Evolutionary conservation across 2,888 invertebrate species (phyloP).

Genomic region (Drosophila recens): DNA sequence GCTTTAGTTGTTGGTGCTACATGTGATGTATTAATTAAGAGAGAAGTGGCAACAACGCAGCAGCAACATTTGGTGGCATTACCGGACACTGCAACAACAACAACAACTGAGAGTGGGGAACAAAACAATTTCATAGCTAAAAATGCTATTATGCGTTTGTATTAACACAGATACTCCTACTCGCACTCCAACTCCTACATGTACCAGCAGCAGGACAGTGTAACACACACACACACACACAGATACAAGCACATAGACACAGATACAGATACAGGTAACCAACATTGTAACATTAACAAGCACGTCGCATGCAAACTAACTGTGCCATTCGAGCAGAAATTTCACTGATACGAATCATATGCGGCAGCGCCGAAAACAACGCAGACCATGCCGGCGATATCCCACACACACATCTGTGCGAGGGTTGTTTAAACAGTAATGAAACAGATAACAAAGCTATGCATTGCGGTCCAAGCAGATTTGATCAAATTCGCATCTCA

Average conservation of each 20-base stretch:
- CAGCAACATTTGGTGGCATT: constrained; percentile 21
- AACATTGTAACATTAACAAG: constrained; percentile 68
- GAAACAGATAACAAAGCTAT: neutral
- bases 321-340: constrained; percentile 79
- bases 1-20: constrained; percentile 23
- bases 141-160: constrained; percentile 80
- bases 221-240: constrained; percentile 29
- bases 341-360: constrained; percentile 81
- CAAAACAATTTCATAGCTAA: constrained; percentile 74
- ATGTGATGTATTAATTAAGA: constrained; percentile 79
- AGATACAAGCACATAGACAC: constrained; percentile 4
- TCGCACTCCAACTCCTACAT: constrained; percentile 17
- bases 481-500: too few species aligned
- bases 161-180: constrained; percentile 67
- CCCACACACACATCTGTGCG: constrained; percentile 21
- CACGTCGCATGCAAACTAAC: constrained; percentile 80
- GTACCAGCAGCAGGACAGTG: constrained; percentile 6
- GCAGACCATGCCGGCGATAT: constrained; percentile 47
- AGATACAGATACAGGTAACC: constrained; percentile 21
- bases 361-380: constrained; percentile 62
- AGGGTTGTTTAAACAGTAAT: constrained; percentile 31
- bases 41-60: constrained; percentile 47
- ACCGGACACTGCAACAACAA: constrained; percentile 26
- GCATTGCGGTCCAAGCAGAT: too few species aligned
- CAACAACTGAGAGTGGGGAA: constrained; percentile 34